Base-by-base conservation (phyloP, 1,140 invertebrate genomes). In the Drosophila biarmipes region DNA sequence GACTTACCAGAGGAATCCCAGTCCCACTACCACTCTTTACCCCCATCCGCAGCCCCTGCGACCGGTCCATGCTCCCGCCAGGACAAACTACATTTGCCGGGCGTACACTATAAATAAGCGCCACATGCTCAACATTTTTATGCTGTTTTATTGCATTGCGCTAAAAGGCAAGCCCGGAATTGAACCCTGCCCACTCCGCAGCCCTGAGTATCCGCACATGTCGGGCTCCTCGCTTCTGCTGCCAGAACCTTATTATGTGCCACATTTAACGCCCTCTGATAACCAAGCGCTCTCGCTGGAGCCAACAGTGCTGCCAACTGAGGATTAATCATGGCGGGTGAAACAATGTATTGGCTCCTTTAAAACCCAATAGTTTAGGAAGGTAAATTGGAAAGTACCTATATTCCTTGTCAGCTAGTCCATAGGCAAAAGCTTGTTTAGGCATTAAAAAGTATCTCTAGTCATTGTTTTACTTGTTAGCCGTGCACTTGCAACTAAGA, bases 81-180 rank as follows among this genome's bases (percentile, higher is more conserved):
- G 34, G n/a, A 37, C 31, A 68, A 69, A 68, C 66, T 69, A 69
- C 66, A 68, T 54, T 68, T 68, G 40, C 35, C 31, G 34, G 40
- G 14, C 7, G 8, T 37, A 71, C 54, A 63, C 82, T 72, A 87
- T 89, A 87, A 89, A 89, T 87, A 87, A 89, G 75, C 49, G 63
- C 82, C 82, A 79, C 82, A 87, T 87, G 82, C 75, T 73, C 84
- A 87, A 82, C 84, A 89, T 82, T 89, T 89, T 76, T 87, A 87
- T 87, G 84, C 82, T 82, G 84, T 87, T 87, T 87, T 87, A 87
- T 87, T 87, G 75, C 82, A 82, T 66, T 89, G 74, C 75, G 66
- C 75, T 86, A 87, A 86, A 78, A 86, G 81, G 78, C 78, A 71
- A 74, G 55, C 53, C 49, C 61, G 42, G 51, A 75, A 40, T 66